Evolutionary conservation across 2,888 invertebrate species (phyloP).

Genomic region (Epinotia demarniana): DNA sequence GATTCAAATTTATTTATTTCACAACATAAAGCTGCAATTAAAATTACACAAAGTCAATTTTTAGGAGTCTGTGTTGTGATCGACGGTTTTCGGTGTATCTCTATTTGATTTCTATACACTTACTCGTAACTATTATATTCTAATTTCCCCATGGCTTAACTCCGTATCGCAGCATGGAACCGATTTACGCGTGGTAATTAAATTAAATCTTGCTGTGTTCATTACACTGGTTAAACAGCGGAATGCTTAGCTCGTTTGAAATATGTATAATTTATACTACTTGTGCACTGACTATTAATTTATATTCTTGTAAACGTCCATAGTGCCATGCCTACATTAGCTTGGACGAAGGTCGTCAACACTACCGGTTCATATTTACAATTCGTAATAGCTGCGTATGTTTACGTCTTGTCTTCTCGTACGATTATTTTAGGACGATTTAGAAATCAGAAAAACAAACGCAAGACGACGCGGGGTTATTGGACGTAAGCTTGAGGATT

Average conservation of each 20-base stretch:
- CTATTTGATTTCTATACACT: too few species aligned
- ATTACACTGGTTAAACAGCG: too few species aligned
- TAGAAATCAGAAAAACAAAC: constrained; percentile 3
- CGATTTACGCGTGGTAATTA: neutral
- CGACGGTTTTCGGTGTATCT: too few species aligned
- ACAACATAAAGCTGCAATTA: too few species aligned
- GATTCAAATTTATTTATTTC: too few species aligned
- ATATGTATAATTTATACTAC: neutral
- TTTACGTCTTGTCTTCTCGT: neutral
- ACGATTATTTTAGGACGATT: constrained; percentile 8
- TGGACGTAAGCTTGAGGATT: neutral
- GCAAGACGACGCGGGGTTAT: neutral
- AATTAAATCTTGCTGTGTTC: neutral
- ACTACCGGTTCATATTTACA: constrained; percentile 16
- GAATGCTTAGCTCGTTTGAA: neutral
- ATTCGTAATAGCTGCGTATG: neutral
- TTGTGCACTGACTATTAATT: neutral
- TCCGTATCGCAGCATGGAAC: neutral
- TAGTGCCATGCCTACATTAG: neutral
- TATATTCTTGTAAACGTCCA: neutral
- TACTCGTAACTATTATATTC: too few species aligned
- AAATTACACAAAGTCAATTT: too few species aligned
- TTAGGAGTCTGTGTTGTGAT: too few species aligned
- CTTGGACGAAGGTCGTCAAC: neutral
- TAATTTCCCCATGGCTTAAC: neutral